These are phyloP conservation scores for Phoxinus phoxinus DNA, from an alignment of 2,113 vertebrate genomes.

Conservation along the genomic window DNA sequence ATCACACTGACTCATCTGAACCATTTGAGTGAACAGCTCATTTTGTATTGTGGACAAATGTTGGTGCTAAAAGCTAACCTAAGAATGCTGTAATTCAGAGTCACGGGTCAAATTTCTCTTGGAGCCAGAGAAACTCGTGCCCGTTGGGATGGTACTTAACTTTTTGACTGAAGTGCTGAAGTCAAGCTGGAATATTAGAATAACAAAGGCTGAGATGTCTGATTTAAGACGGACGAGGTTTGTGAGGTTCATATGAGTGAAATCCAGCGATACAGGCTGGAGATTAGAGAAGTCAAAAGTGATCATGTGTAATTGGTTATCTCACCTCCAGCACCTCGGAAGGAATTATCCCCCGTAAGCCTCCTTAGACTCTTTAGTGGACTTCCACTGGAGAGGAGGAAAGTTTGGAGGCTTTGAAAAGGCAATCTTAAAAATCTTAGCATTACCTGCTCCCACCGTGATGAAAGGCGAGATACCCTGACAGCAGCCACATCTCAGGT, in stretches of 20 bases:
- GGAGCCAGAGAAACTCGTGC: constrained; percentile 23
- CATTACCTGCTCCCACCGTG: constrained; percentile 66
- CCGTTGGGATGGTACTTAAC: constrained; percentile 65
- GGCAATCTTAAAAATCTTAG: constrained; percentile 69
- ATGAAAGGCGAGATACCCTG: constrained; percentile 72
- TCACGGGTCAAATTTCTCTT: constrained; percentile 48
- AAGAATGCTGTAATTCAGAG: constrained; percentile 34
- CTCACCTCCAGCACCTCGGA: constrained; percentile 74
- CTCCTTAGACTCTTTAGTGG: constrained; percentile 76
- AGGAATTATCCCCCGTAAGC: constrained; percentile 76
- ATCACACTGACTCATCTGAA: neutral
- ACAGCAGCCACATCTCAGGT: constrained; percentile 67
- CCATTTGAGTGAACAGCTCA: neutral
- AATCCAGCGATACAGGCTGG: constrained; percentile 70
- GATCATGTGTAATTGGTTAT: constrained; percentile 80
- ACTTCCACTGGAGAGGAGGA: constrained; percentile 65
- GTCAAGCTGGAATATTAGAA: constrained; percentile 76
- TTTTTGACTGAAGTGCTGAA: constrained; percentile 67
- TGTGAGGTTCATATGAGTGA: constrained; percentile 68
- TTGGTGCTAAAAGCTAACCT: neutral
- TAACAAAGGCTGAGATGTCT: constrained; percentile 71
- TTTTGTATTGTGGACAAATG: constrained; percentile 8
- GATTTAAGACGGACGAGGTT: constrained; percentile 72
- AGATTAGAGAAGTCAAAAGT: constrained; percentile 81
- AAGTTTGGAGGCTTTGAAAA: constrained; percentile 76